Evolutionary conservation across 2,113 vertebrate genomes (phyloP).

Genomic region (Thymallus thymallus): DNA sequence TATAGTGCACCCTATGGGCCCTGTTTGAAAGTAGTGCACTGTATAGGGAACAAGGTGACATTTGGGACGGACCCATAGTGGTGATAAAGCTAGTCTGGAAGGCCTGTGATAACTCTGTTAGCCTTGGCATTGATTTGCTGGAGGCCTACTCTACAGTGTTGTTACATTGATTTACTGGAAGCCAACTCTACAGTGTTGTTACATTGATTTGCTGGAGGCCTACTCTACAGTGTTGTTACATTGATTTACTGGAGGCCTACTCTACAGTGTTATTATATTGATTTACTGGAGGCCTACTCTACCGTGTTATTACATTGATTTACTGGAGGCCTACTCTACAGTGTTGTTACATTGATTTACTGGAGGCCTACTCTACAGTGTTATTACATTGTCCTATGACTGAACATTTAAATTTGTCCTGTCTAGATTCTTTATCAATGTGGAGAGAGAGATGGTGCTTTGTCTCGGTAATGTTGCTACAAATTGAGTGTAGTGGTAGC

Average conservation of each 20-base stretch:
- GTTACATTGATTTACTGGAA: slow-evolving; percentile 2
- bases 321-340: not conserved
- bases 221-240: not conserved
- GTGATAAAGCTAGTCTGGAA: not conserved
- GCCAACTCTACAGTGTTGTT: not conserved
- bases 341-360: not conserved
- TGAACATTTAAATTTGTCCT: not conserved
- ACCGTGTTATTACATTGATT: not conserved
- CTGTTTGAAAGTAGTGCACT: too few species aligned
- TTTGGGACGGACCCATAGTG: not conserved
- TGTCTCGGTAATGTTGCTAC: not conserved
- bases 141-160: not conserved
- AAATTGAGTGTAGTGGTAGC: not conserved
- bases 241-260: slow-evolving; percentile 1
- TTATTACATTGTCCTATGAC: not conserved
- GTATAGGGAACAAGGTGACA: too few species aligned
- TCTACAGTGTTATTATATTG: not conserved
- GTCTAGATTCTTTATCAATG: not conserved
- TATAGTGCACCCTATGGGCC: too few species aligned
- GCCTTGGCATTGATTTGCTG: slow-evolving; percentile 3
- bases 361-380: not conserved
- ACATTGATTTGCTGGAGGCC: slow-evolving; percentile 2
- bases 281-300: not conserved
- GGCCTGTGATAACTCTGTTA: not conserved
- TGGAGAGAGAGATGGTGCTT: not conserved